phyloP scores from a whole-genome alignment of 2,113 vertebrate species.

The Marmota flaviventris region DNA sequence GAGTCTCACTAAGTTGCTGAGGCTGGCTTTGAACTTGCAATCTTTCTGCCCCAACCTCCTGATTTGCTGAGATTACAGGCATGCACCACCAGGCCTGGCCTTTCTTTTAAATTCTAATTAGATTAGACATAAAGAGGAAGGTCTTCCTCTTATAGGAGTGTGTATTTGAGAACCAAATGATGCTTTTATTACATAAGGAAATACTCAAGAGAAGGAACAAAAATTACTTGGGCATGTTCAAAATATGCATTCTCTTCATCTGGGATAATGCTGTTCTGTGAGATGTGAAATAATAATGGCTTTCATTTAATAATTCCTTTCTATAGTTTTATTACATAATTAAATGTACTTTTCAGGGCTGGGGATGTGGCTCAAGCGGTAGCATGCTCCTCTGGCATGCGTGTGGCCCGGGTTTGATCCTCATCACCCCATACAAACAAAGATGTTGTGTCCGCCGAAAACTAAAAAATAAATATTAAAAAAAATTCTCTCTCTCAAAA shows the following conservation, averaged over 20 bases:
- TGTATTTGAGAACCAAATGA: not conserved
- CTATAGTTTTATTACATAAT: not conserved
- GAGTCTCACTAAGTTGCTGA: too few relatives aligned
- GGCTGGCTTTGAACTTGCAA: too few relatives aligned
- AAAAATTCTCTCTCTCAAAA: too few relatives aligned
- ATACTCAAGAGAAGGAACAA: constrained; percentile 26
- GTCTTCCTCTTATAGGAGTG: not conserved
- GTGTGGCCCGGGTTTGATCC: too few relatives aligned
- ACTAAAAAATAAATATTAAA: too few relatives aligned
- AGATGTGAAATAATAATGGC: not conserved
- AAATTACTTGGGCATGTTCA: not conserved
- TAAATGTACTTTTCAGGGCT: not conserved
- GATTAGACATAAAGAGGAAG: not conserved
- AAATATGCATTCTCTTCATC: not conserved
- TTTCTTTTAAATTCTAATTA: constrained; percentile 44
- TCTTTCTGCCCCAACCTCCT: too few relatives aligned
- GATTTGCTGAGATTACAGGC: too few relatives aligned
- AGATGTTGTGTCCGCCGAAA: too few relatives aligned
- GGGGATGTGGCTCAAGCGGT: too few relatives aligned
- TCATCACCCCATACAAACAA: too few relatives aligned
- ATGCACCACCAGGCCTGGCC: too few relatives aligned
- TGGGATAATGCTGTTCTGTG: not conserved
- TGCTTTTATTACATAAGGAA: not conserved
- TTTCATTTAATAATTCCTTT: not conserved
- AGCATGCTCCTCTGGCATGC: too few relatives aligned